Conservation (phyloP, 64 coral and sea anemone genomes). For the Orbicella faveolata region DNA sequence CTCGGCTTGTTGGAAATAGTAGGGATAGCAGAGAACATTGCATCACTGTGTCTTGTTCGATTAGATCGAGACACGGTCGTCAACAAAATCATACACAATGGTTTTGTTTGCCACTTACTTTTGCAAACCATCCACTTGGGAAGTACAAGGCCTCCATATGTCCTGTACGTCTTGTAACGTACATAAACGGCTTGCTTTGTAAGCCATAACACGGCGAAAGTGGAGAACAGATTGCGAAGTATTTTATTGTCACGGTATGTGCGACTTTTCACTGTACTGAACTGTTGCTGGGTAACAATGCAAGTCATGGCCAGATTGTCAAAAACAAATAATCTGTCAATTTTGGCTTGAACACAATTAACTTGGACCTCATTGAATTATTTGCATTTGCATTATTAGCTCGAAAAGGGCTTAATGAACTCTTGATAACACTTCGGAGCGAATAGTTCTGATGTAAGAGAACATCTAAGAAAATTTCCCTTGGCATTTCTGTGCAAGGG, state of each 20-base stretch:
- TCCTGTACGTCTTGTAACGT: constrained; percentile 29
- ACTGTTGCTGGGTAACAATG: constrained; percentile 40
- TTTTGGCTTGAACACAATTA: neutral
- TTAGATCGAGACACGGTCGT: neutral
- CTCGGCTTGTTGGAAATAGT: neutral
- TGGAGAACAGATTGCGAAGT: neutral
- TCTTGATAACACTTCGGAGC: neutral
- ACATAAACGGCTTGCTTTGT: neutral
- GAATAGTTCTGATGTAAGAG: neutral
- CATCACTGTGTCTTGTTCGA: neutral
- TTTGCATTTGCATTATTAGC: constrained; percentile 24
- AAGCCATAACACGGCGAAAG: neutral
- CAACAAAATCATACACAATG: neutral
- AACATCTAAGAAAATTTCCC: neutral
- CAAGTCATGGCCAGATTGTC: neutral
- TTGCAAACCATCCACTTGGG: constrained; percentile 17
- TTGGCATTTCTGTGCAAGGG: neutral
- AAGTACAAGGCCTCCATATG: constrained; percentile 16
- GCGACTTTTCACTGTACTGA: neutral
- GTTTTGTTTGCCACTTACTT: constrained; percentile 4
- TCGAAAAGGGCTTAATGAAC: neutral
- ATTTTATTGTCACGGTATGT: constrained; percentile 12
- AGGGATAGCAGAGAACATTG: neutral
- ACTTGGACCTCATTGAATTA: constrained; percentile 3
- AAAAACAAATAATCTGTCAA: constrained; percentile 13